These are phyloP conservation scores for Acanthornis magna DNA, from an alignment of 2,797 vertebrate species.

Conservation along the genomic window DNA sequence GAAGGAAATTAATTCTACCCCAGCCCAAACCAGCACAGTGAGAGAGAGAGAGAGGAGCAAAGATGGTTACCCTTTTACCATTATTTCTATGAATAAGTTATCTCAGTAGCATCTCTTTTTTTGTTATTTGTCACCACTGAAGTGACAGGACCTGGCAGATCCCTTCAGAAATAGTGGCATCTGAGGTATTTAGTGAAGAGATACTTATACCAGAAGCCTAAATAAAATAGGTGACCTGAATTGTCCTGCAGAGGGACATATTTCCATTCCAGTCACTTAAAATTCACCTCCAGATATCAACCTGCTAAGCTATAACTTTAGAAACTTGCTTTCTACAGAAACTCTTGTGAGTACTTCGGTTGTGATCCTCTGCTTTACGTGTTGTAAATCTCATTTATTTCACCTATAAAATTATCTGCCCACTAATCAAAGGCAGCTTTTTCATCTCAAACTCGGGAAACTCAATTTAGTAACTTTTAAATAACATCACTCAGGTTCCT, in stretches of 20 bases:
- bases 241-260: not conserved
- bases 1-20: not conserved
- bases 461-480: slow-evolving; percentile 54
- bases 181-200: not conserved
- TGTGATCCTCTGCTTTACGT: not conserved
- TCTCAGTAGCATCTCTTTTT: not conserved
- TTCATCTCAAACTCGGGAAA: slow-evolving; percentile 49
- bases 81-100: not conserved
- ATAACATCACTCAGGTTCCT: slow-evolving; percentile 32
- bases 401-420: not conserved
- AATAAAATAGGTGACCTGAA: not conserved
- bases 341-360: not conserved
- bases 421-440: slow-evolving; percentile 51
- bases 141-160: not conserved
- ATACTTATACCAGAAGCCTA: not conserved
- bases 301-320: not conserved
- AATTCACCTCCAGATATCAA: not conserved
- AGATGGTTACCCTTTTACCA: not conserved
- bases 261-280: not conserved
- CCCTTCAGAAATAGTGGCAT: not conserved
- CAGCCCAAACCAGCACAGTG: not conserved
- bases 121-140: not conserved
- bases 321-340: not conserved
- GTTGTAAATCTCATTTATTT: not conserved
- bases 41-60: not conserved